These are phyloP conservation scores for Heterodera schachtii DNA, from an alignment of 1,140 invertebrate species.

Conservation along the genomic window DNA sequence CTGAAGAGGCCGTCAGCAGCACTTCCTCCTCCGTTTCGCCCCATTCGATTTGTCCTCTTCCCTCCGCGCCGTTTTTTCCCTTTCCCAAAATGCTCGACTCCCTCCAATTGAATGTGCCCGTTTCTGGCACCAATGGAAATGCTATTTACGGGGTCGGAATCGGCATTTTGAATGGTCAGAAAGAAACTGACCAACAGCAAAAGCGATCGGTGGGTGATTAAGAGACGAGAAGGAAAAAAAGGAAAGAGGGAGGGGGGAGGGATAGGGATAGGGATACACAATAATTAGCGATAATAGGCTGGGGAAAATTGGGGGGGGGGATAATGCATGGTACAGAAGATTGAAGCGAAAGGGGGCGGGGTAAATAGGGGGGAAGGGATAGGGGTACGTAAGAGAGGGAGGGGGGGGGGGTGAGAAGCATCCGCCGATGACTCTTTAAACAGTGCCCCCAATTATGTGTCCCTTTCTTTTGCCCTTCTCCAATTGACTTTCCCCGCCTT, in stretches of 20 bases:
- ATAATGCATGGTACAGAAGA: too few species aligned
- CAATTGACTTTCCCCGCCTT: too few species aligned
- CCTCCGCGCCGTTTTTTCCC: not conserved
- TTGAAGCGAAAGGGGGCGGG: too few species aligned
- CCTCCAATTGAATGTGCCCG: slow-evolving; percentile 5
- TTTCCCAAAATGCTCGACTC: not conserved
- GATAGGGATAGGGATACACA: not conserved
- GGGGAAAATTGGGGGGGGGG: too few species aligned
- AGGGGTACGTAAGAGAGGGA: too few species aligned
- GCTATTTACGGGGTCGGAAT: not conserved
- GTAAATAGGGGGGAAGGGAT: too few species aligned
- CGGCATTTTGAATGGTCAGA: not conserved
- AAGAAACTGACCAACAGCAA: not conserved
- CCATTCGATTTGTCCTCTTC: not conserved
- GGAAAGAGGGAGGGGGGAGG: not conserved
- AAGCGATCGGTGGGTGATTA: not conserved
- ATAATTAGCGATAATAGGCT: too few species aligned
- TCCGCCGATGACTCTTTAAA: too few species aligned
- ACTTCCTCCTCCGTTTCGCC: not conserved
- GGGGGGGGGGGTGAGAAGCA: too few species aligned
- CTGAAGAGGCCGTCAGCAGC: not conserved
- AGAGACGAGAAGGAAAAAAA: not conserved
- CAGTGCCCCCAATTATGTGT: too few species aligned
- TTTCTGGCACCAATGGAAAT: not conserved
- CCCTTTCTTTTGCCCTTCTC: not conserved